Evolutionary conservation across 2,888 invertebrate species (phyloP), one percentile per base, ranked within the genome.

Genomic region (Campoplex nolae): DNA sequence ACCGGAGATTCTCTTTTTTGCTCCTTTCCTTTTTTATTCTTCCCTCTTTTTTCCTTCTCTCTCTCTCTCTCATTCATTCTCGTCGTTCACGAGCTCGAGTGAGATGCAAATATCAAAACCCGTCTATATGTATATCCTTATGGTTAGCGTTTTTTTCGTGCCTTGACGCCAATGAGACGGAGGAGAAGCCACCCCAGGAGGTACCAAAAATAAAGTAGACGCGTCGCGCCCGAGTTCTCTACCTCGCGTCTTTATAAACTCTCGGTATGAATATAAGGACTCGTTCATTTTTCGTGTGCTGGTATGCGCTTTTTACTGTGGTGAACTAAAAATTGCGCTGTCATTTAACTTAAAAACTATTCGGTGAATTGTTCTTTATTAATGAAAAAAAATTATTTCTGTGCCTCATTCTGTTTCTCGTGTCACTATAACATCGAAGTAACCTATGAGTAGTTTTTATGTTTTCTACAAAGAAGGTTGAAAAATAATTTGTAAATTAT

Each of bases 181-280:
- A 67, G 73, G 77, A 85, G 76, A 48, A 80, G 81, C 80, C 70
- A 88, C 89, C 90, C 87, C 90, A 90, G 92, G 91, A 92, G 91
- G 92, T 88, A 91, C 92, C 92, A 88, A 92, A 92, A 92, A 92
- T 92, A 92, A 92, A 92, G 90, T 92, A 89, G 90, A 92, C 91
- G 87, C 91, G 87, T 83, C 80, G 82, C 82, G 81, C 76, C 13
- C 70, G 68, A 68, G 58, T 67, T 70, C 38, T 62, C 28, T 32
- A 48, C 28, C 71, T 71, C 58, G 58, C 58, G 79, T 32, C 56
- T 80, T 68, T 68, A 45, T 58, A n/a, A 71, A 62, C 42, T 38
- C 23, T 28, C 28, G 18, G 32, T 23, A 68, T 48, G 76, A 54
- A 23, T 23, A 77, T 3, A 42, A 42, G 51, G 67, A 38, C 51